phyloP scores from a whole-genome alignment of 2,113 vertebrate genomes.

The Peromyscus polionotus region DNA sequence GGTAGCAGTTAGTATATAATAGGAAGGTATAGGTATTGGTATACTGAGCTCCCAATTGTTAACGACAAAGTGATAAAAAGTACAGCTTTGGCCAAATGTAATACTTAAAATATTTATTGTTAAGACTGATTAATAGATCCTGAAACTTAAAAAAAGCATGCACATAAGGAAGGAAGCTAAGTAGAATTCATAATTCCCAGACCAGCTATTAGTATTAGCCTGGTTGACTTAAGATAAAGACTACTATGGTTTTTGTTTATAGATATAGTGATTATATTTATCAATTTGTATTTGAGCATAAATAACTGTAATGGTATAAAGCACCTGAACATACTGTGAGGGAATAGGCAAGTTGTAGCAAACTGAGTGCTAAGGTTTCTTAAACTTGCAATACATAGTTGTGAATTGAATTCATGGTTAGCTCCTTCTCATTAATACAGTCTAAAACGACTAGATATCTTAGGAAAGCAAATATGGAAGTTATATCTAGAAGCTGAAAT shows the following conservation, averaged over 20 bases:
- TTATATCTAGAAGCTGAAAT: not conserved
- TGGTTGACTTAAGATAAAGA: not conserved
- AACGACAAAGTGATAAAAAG: not conserved
- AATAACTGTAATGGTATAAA: not conserved
- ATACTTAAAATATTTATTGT: not conserved
- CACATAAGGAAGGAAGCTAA: not conserved
- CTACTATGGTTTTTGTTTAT: not conserved
- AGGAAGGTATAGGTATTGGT: not conserved
- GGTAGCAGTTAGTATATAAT: not conserved
- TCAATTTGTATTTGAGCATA: not conserved
- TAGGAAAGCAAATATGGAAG: not conserved
- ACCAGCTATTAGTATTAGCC: not conserved
- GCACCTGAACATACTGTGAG: not conserved
- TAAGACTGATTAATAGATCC: not conserved
- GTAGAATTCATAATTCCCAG: not conserved
- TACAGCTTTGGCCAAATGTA: not conserved
- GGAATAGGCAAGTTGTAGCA: not conserved
- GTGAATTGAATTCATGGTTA: slow-evolving; percentile 34
- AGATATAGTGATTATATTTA: not conserved
- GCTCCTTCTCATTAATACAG: not conserved
- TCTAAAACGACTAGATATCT: slow-evolving; percentile 1
- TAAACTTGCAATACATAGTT: not conserved
- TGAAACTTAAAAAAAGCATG: not conserved
- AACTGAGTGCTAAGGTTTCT: not conserved
- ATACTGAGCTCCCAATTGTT: too few relatives aligned